phyloP scores from a whole-genome alignment of 2,113 vertebrate genomes.

The Hiodon tergisus region DNA sequence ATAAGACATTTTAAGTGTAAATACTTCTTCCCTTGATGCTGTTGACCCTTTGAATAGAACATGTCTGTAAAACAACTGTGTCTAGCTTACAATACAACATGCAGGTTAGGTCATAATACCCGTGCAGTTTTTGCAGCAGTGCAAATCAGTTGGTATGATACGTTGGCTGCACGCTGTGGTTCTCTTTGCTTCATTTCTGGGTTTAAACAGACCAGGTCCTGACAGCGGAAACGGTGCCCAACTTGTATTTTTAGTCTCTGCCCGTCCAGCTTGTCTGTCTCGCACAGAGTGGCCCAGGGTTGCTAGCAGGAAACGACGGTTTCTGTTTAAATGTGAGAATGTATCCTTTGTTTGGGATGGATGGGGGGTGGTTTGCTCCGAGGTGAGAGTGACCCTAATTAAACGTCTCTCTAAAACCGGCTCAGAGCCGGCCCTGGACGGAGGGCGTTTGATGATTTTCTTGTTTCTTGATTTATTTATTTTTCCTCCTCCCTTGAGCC shows the following conservation, averaged over 20 bases:
- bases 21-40: too few relatives aligned
- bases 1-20: too few relatives aligned
- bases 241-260: too few relatives aligned
- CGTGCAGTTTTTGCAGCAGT: too few relatives aligned
- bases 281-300: slow-evolving; percentile 18
- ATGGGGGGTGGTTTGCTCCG: slow-evolving; percentile 2
- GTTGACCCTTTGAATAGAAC: too few relatives aligned
- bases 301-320: slow-evolving; percentile 32
- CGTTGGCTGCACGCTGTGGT: too few relatives aligned
- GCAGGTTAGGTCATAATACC: too few relatives aligned
- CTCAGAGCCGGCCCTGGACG: not conserved
- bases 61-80: too few relatives aligned
- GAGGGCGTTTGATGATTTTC: not conserved
- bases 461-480: not conserved
- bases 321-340: slow-evolving; percentile 34
- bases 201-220: not conserved
- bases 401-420: slow-evolving; percentile 20
- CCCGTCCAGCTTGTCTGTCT: slow-evolving; percentile 7
- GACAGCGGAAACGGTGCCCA: not conserved
- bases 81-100: too few relatives aligned
- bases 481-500: too few relatives aligned
- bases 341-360: slow-evolving; percentile 47
- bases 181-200: too few relatives aligned
- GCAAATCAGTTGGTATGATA: too few relatives aligned
- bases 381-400: slow-evolving; percentile 36